These are phyloP conservation scores for Argyra leucocephala DNA, from an alignment of 2,888 invertebrate species.

Conservation along the genomic window DNA sequence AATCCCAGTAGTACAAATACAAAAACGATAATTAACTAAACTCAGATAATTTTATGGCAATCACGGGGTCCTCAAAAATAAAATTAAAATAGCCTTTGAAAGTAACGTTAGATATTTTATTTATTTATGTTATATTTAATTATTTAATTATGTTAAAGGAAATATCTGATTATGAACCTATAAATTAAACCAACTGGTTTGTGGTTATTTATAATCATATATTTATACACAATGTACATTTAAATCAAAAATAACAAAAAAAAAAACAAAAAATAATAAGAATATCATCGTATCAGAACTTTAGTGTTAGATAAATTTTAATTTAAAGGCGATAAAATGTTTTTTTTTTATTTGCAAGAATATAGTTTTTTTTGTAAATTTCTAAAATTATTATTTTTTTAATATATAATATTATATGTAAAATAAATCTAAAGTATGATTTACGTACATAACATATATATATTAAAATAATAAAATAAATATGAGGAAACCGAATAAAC, in stretches of 20 bases:
- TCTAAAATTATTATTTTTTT: neutral
- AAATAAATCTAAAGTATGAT: neutral
- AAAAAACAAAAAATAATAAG: no score
- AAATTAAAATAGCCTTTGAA: no score
- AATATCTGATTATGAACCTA: no score
- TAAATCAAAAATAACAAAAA: no score
- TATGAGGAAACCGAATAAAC: neutral
- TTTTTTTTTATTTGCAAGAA: neutral
- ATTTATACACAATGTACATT: neutral
- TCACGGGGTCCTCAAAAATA: no score
- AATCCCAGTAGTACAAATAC: no score
- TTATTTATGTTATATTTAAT: no score
- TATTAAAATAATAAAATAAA: neutral
- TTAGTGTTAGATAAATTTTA: neutral
- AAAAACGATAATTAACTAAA: no score
- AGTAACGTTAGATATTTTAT: no score
- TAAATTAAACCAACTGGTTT: neutral
- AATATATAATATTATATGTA: neutral
- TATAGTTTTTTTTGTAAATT: neutral
- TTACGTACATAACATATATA: neutral
- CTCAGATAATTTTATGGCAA: no score
- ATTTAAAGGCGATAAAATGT: neutral
- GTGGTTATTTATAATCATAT: neutral
- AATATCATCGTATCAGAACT: neutral
- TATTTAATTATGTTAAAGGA: no score